Evolutionary conservation across 92 coral and sea anemone genomes (phyloP).

Genomic region (Actinostola sp.): DNA sequence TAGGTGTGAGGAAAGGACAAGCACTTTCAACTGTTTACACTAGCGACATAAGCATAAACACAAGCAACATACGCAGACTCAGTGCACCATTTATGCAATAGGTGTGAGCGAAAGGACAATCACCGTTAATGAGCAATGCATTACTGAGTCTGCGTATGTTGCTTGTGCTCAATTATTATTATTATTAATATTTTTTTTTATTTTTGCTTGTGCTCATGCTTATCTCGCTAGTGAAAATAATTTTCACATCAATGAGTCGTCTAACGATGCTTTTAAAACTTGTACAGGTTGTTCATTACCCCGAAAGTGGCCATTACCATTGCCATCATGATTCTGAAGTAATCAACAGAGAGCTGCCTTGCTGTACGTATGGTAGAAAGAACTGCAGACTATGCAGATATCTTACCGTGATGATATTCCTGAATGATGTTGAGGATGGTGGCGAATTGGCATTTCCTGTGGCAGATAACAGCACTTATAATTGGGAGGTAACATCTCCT

Average conservation of each 20-base stretch:
- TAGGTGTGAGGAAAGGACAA: no score
- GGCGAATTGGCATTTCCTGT: constrained; percentile 93
- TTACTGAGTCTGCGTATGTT: no score
- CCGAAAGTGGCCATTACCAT: constrained; percentile 75
- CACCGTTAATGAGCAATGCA: no score
- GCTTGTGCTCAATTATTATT: no score
- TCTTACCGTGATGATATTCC: constrained; percentile 80
- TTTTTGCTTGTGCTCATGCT: no score
- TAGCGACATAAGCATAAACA: no score
- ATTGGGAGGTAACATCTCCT: constrained; percentile 68
- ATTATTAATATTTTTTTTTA: no score
- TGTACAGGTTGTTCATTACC: constrained; percentile 77
- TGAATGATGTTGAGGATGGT: constrained; percentile 86
- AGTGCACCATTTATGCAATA: no score
- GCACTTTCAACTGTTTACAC: no score
- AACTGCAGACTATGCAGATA: constrained; percentile 93
- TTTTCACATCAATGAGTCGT: neutral
- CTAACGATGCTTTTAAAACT: neutral
- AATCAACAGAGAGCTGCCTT: constrained; percentile 62
- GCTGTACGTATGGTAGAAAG: constrained; percentile 85
- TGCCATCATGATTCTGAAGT: constrained; percentile 95
- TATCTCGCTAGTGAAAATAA: no score
- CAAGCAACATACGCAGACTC: no score
- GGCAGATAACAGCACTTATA: constrained; percentile 92
- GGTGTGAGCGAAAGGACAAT: no score